Conservation (phyloP, 1,140 invertebrate species). For the Drosophila kikkawai region DNA sequence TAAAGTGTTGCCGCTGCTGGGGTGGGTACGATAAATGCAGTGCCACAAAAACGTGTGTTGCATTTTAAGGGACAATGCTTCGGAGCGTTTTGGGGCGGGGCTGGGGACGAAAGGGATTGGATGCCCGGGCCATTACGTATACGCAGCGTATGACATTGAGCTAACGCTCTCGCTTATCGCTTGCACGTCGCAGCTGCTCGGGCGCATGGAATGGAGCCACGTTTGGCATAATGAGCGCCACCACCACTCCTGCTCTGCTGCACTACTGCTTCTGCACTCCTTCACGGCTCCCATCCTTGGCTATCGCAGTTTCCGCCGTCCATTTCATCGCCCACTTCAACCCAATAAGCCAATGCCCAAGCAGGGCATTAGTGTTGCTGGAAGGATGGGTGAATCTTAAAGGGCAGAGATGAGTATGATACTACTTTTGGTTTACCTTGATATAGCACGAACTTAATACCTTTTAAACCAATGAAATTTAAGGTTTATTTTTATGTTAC, state of each 20-base stretch:
- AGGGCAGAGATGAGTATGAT: constrained; percentile 29
- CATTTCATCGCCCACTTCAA: constrained; percentile 20
- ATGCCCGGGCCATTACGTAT: constrained; percentile 63
- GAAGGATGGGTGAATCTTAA: neutral
- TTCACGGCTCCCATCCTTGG: neutral
- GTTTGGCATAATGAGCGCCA: constrained; percentile 74
- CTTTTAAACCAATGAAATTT: neutral
- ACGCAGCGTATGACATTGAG: constrained; percentile 73
- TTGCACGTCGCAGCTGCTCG: constrained; percentile 72
- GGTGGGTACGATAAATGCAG: constrained; percentile 65
- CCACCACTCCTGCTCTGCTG: constrained; percentile 9
- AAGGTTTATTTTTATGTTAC: no score
- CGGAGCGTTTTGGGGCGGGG: neutral
- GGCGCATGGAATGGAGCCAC: constrained; percentile 65
- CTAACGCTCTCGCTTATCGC: constrained; percentile 72
- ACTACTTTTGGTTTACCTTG: neutral
- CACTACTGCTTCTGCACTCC: constrained; percentile 1
- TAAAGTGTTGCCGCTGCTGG: constrained; percentile 20
- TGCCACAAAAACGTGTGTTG: constrained; percentile 73
- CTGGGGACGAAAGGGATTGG: neutral
- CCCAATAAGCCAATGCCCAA: constrained; percentile 56
- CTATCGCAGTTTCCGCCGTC: constrained; percentile 9
- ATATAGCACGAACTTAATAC: no score
- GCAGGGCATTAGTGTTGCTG: constrained; percentile 49
- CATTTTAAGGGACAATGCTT: constrained; percentile 64